phyloP scores from a whole-genome alignment of 2,888 invertebrate species.

The Endomychus coccineus region DNA sequence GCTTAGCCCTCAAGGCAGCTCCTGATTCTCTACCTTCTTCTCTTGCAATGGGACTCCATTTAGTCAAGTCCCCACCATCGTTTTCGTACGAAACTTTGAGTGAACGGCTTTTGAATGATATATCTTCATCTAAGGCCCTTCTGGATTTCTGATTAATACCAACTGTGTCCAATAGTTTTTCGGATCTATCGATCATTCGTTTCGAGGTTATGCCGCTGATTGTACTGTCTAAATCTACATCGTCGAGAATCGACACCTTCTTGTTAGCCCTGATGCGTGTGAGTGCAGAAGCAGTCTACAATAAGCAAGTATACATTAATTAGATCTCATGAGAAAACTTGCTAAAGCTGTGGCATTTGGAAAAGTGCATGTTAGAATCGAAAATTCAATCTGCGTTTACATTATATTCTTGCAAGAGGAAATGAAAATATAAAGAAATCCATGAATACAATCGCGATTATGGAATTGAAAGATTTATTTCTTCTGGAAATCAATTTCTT shows the following conservation, averaged over 20 bases:
- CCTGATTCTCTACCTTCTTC: slow-evolving; percentile 49
- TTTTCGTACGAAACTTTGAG: slow-evolving; percentile 32
- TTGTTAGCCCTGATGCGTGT: slow-evolving; percentile 55
- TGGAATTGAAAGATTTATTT: no score
- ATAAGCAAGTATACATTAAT: slow-evolving; percentile 2
- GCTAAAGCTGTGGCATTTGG: no score
- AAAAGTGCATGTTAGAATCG: no score
- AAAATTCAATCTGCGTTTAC: no score
- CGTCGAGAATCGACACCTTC: slow-evolving; percentile 53
- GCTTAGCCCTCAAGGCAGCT: slow-evolving; percentile 58
- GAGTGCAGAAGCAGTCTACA: slow-evolving; percentile 54
- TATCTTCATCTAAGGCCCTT: slow-evolving; percentile 34
- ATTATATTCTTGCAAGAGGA: no score
- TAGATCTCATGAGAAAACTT: no score
- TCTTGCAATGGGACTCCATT: slow-evolving; percentile 54
- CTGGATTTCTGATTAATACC: slow-evolving; percentile 53
- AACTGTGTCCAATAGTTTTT: slow-evolving; percentile 57
- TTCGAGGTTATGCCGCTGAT: slow-evolving; percentile 52
- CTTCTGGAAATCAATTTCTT: no score
- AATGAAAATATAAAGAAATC: no score
- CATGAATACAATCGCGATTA: no score
- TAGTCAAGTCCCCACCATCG: slow-evolving; percentile 44
- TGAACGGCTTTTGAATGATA: slow-evolving; percentile 43
- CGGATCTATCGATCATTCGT: slow-evolving; percentile 51
- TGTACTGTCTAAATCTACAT: slow-evolving; percentile 56